Conservation (phyloP, 2,113 vertebrate species). For the Sphaerodactylus townsendi region DNA sequence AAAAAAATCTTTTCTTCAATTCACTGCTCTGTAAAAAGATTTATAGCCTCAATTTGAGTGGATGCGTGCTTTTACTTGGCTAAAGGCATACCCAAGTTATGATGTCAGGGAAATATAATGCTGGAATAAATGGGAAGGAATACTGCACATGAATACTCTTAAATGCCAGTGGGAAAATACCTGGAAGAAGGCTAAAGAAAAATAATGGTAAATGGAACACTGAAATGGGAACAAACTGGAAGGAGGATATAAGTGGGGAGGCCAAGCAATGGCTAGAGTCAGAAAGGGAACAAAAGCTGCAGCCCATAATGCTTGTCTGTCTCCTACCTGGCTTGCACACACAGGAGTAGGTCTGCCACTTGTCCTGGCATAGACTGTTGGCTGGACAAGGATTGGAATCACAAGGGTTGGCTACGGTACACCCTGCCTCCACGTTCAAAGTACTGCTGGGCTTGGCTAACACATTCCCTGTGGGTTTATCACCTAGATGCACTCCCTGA, state of each 20-base stretch:
- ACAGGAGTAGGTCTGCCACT: constrained; percentile 91
- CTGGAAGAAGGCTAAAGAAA: neutral
- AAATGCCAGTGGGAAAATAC: neutral
- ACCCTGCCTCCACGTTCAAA: constrained; percentile 91
- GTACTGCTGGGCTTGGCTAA: constrained; percentile 84
- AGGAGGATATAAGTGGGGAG: neutral
- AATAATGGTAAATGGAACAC: neutral
- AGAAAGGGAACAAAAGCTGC: neutral
- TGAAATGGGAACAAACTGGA: accelerated
- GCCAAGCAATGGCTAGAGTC: neutral
- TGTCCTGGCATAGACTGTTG: constrained; percentile 86
- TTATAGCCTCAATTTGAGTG: neutral
- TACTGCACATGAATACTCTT: neutral
- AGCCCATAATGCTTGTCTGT: neutral
- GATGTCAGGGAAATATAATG: too few relatives aligned
- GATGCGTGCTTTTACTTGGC: neutral
- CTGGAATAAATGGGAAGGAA: neutral
- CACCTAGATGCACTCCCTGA: constrained; percentile 92
- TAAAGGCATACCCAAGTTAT: neutral
- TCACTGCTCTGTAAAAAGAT: neutral
- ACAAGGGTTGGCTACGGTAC: constrained; percentile 83
- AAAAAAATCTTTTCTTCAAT: neutral
- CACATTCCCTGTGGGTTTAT: constrained; percentile 77
- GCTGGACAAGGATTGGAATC: constrained; percentile 86
- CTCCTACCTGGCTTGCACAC: constrained; percentile 88